A percentile compares a stretch with the other conserved stretches of the same genome.
Conservation (phyloP, 2,888 invertebrate species). For the Gandaritis pyraliata region DNA sequence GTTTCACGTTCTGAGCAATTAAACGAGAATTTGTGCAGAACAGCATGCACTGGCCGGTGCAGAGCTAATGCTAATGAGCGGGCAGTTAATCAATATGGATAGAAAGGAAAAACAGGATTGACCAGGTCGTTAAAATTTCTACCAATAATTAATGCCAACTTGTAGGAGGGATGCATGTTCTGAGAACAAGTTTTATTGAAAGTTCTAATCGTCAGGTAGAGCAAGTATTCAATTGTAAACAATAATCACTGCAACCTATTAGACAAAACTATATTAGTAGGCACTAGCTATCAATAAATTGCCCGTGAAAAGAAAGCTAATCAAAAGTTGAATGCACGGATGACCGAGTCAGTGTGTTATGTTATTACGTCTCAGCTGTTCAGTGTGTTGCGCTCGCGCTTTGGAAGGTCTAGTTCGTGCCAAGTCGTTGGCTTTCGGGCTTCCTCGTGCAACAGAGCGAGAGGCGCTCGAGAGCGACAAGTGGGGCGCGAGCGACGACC, state of each 20-base stretch:
- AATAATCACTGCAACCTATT: constrained; percentile 15
- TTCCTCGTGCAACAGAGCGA: constrained; percentile 66
- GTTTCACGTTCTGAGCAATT: constrained; percentile 21
- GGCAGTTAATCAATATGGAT: constrained; percentile 37
- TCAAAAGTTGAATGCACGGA: constrained; percentile 84
- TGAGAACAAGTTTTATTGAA: constrained; percentile 13
- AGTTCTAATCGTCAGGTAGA: constrained; percentile 1
- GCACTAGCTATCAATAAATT: constrained; percentile 58
- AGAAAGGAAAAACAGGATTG: constrained; percentile 43
- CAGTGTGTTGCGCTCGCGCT: constrained; percentile 77
- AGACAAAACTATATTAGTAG: constrained; percentile 43
- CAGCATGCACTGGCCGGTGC: constrained; percentile 12
- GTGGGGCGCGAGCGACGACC: constrained; percentile 89
- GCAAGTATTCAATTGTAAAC: constrained; percentile 3
- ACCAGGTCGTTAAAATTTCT: constrained; percentile 34
- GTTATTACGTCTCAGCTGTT: constrained; percentile 84
- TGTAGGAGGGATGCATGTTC: constrained; percentile 20
- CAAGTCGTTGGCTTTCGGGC: constrained; percentile 66
- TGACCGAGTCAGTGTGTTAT: constrained; percentile 85
- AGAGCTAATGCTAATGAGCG: constrained; percentile 34
- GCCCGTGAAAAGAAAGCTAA: constrained; percentile 81
- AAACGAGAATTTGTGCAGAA: constrained; percentile 28
- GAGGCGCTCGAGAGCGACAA: constrained; percentile 71
- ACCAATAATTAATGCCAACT: constrained; percentile 17
- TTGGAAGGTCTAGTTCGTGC: constrained; percentile 82